phyloP scores from a whole-genome alignment of 1,140 invertebrate species.

The Globodera rostochiensis region DNA sequence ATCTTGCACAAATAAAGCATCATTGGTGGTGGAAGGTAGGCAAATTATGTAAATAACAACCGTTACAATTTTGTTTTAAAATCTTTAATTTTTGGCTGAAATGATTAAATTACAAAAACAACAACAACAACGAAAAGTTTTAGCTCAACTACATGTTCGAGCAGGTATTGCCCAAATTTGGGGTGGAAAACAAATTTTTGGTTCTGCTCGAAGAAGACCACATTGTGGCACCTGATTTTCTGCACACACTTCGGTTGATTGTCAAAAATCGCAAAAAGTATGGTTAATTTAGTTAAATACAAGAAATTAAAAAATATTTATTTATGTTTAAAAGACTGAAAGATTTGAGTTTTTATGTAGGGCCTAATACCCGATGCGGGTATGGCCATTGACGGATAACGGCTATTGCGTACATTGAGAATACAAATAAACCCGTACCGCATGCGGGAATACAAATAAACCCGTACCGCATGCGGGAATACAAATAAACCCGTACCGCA shows the following conservation, averaged over 20 bases:
- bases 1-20: conserved; percentile 96
- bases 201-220: conserved; percentile 97
- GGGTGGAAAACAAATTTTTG: conserved; percentile 73
- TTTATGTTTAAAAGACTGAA: no score
- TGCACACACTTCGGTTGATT: conserved; percentile 76
- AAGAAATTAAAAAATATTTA: no score
- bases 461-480: no score
- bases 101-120: neutral
- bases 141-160: conserved; percentile 71
- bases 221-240: conserved; percentile 91
- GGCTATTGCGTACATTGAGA: no score
- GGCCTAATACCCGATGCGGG: no score
- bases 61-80: neutral
- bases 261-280: conserved; percentile 64
- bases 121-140: conserved; percentile 8
- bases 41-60: neutral
- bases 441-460: no score
- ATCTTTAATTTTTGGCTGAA: neutral
- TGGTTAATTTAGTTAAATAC: neutral
- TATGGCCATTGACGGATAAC: no score
- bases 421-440: no score
- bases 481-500: no score
- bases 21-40: conserved; percentile 97
- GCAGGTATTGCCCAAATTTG: conserved; percentile 67
- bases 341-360: no score